Evolutionary conservation across 2,113 vertebrate species (phyloP).

Genomic region (Tetrao urogallus): DNA sequence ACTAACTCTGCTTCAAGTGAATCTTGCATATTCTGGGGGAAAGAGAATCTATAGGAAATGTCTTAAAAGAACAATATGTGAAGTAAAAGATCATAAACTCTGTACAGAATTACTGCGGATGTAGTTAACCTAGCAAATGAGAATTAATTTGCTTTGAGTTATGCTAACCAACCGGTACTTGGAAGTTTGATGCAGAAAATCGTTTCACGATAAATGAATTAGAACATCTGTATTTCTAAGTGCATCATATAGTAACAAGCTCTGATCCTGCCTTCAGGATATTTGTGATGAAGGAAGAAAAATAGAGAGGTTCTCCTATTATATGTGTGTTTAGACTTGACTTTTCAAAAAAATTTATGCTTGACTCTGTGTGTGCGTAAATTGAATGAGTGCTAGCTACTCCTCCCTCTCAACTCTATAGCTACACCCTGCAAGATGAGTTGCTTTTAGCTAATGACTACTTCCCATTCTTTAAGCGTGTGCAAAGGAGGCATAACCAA

Average conservation of each 20-base stretch:
- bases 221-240: neutral
- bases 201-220: neutral
- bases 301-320: neutral
- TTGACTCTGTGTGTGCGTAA: neutral
- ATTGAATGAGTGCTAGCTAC: slow-evolving; percentile 22
- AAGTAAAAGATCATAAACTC: slow-evolving; percentile 10
- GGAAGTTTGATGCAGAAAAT: neutral
- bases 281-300: neutral
- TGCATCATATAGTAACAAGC: neutral
- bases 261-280: neutral
- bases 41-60: neutral
- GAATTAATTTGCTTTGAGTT: slow-evolving; percentile 29
- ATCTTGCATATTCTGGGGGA: neutral
- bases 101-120: neutral
- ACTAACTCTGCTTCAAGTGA: neutral
- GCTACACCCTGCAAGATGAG: slow-evolving; percentile 19
- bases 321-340: neutral
- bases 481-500: neutral
- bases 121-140: slow-evolving; percentile 16
- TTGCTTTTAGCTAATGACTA: neutral
- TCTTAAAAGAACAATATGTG: neutral
- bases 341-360: neutral
- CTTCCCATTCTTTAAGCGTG: neutral
- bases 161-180: neutral
- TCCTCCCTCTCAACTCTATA: neutral